Evolutionary conservation across 2,113 vertebrate species (phyloP), one percentile per base, ranked within the genome.

Genomic region (Alectura lathami): DNA sequence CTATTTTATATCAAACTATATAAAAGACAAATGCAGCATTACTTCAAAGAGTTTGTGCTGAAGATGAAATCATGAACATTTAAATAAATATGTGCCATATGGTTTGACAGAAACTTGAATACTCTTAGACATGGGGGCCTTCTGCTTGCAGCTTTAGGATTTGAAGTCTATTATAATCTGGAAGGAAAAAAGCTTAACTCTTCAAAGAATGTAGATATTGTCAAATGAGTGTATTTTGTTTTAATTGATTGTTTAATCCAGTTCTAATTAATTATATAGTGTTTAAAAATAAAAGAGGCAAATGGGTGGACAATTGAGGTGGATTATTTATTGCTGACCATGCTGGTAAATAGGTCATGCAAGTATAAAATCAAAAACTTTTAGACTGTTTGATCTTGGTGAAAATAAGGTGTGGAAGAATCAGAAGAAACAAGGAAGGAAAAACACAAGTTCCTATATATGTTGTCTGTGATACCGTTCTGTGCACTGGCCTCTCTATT

Each of bases 11-110:
- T 85, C 75, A 88, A 66, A 74, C n/a, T 85, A 70, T 91, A 90
- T 94, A 73, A 92, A 92, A 93, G 76, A 84, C 42, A 91, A 94
- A 86, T 78, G 48, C 64, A 94, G 13, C 21, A n/a, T 86, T 86
- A 86, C 80, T 94, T 94, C 83, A 96, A 91, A 88, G 88, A 78
- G 69, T 78, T 92, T 60, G 43, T 15, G 8, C 36, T 81, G 94
- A 96, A 91, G 60, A 30, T 81, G 64, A 74, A 86, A 86, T 88
- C 51, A 88, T 90, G 88, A 90, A 60, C 76, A 72, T 82, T 93
- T 85, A 43, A 86, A 88, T 81, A 77, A 92, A 86, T 34, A 54
- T 59, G 26, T 81, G 54, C 68, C 83, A 81, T 91, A 70, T 92
- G 73, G 36, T 86, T 86, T 90, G 83, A 56, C 63, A 93, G 86